Evolutionary conservation across 1,140 invertebrate species (phyloP), one percentile per base, ranked within the genome.

Genomic region (Nomia melanderi): DNA sequence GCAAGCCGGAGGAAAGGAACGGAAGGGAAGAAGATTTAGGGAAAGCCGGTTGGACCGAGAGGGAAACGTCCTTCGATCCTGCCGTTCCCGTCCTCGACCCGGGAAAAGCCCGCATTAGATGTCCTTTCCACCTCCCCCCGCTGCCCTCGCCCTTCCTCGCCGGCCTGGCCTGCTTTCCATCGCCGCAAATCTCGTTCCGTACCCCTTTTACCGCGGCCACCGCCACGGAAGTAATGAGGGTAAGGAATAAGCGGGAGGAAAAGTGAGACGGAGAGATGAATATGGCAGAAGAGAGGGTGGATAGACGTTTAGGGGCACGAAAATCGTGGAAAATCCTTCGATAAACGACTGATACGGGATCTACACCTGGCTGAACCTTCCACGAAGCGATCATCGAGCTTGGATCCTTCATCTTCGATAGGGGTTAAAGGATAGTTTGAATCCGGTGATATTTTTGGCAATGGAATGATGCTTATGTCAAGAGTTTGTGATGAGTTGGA

Each of bases 41-140:
- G 47, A 50, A n/a, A 50, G 20, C 17, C 47, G 14, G 6, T 20
- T n/a, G n/a, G 47, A 65, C n/a, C 8, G 5, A 47, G 33, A n/a
- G 27, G 25, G 53, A 23, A 25, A 20, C 57, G 75, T 77, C 75
- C 75, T 77, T 71, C 57, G 20, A 23, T 62, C 44, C 66, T 44
- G 47, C 25, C 20, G 53, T 71, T 77, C 39, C 71, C 75, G 67
- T 71, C 75, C 75, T 70, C 75, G 75, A 77, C 65, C 75, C 67
- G 44, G 60, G 44, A 67, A 62, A 78, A 72, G 39, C 31, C 69
- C 57, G 57, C 75, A 77, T 77, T 62, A 70, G 44, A 69, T 62
- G 76, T 78, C 69, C 69, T 39, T 57, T 56, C 39, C 60, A 47
- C 36, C 47, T 9, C 44, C 44, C 57, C 6, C 7, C 25, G 7